Percentiles rank a stretch among this genome's conserved stretches.
These are phyloP conservation scores for Rhizoglyphus robini DNA, from an alignment of 1,140 invertebrate species.

Conservation along the genomic window DNA sequence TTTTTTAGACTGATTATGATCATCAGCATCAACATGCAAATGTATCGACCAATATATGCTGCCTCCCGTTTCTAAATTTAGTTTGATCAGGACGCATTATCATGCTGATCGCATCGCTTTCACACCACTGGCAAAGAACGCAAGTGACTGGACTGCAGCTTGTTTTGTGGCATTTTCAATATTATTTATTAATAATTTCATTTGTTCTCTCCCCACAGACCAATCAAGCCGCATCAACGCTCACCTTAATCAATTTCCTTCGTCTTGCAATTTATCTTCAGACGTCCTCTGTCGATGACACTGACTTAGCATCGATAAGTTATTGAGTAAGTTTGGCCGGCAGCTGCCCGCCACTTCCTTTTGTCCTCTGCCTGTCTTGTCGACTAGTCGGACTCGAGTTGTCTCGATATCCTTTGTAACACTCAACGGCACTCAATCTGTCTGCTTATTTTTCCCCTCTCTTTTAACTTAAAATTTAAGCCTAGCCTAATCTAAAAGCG, in stretches of 20 bases:
- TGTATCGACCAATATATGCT: no score
- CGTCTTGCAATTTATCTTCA: neutral
- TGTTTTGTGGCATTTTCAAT: no score
- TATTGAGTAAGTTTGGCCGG: constrained; percentile 2
- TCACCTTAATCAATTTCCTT: neutral
- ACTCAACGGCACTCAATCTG: neutral
- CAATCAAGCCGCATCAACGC: neutral
- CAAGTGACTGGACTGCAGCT: no score
- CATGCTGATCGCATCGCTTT: no score
- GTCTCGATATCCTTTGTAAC: neutral
- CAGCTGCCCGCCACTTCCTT: neutral
- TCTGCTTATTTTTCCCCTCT: neutral
- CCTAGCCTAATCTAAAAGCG: neutral
- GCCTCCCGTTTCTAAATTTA: no score
- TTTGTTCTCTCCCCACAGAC: neutral
- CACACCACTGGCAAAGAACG: no score
- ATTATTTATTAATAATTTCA: no score
- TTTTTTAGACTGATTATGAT: no score
- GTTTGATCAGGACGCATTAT: no score
- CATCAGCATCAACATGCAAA: no score
- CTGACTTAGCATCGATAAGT: no score
- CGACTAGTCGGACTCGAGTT: neutral
- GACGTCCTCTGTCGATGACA: neutral
- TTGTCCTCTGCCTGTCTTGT: neutral
- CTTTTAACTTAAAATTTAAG: neutral